Evolutionary conservation across 2,797 vertebrate genomes (phyloP).

Genomic region (Thaleichthys pacificus): DNA sequence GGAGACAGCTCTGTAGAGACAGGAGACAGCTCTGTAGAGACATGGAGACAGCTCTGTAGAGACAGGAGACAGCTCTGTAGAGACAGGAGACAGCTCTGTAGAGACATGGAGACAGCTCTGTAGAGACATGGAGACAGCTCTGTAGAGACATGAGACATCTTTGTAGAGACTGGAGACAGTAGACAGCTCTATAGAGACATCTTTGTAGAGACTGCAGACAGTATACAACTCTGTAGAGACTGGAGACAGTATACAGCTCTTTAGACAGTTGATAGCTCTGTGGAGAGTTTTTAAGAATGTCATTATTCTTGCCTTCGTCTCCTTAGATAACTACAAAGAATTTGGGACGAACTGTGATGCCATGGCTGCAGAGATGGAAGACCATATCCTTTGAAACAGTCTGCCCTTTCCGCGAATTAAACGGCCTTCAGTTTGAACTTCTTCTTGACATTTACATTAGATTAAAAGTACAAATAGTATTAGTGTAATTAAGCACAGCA

Average conservation of each 20-base stretch:
- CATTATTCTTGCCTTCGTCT: conserved; percentile 35
- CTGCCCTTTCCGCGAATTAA: neutral
- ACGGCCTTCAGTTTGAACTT: neutral
- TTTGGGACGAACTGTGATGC: conserved; percentile 88
- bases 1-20: too few relatives aligned
- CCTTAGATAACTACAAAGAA: conserved; percentile 87
- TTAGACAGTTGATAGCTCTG: neutral
- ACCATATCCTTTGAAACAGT: conserved; percentile 88
- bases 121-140: too few relatives aligned
- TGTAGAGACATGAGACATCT: too few relatives aligned
- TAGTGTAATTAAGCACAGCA: too few relatives aligned
- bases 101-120: too few relatives aligned
- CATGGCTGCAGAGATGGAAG: conserved; percentile 95
- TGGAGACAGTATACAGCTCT: too few relatives aligned
- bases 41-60: neutral
- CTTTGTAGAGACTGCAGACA: neutral
- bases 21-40: neutral
- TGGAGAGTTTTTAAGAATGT: too few relatives aligned
- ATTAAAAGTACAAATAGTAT: too few relatives aligned
- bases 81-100: neutral
- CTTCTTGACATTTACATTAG: neutral
- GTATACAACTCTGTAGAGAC: too few relatives aligned
- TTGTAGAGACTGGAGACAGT: too few relatives aligned
- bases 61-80: neutral
- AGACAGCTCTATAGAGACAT: neutral